A percentile compares a stretch with the other conserved stretches of the same genome.
phyloP scores from a whole-genome alignment of 2,113 vertebrate species.

The Triplophysa rosa region DNA sequence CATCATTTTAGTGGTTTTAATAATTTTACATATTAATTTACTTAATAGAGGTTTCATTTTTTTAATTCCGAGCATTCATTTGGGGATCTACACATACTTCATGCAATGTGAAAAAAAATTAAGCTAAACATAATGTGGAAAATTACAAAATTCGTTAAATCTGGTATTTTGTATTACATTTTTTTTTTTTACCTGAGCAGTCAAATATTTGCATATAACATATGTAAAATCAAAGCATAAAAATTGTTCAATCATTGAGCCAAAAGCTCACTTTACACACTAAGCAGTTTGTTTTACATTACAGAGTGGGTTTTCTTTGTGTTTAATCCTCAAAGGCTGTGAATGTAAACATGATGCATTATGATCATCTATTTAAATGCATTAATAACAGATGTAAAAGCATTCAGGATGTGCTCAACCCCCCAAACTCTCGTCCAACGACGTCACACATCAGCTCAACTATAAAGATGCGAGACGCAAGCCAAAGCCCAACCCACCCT shows the following conservation, averaged over 20 bases:
- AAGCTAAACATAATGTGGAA: too few species aligned
- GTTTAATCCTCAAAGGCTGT: neutral
- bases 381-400: slow-evolving; percentile 37
- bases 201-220: neutral
- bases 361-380: slow-evolving; percentile 14
- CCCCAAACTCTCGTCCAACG: neutral
- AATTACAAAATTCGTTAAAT: too few species aligned
- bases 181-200: neutral
- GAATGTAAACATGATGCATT: neutral
- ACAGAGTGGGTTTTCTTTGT: slow-evolving; percentile 10
- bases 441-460: slow-evolving; percentile 75
- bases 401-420: neutral
- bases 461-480: slow-evolving; percentile 41
- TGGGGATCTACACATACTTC: too few species aligned
- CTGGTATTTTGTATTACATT: too few species aligned
- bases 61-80: too few species aligned
- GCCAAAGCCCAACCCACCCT: slow-evolving; percentile 49
- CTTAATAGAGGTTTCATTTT: too few species aligned
- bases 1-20: too few species aligned
- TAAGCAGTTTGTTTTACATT: neutral
- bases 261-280: neutral
- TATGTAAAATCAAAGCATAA: neutral
- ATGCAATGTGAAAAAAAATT: too few species aligned
- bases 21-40: too few species aligned
- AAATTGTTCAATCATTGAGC: neutral